A percentile compares a stretch with the other conserved stretches of the same genome.
Evolutionary conservation across 2,113 vertebrate species (phyloP).

Genomic region (Paratilapia polleni): DNA sequence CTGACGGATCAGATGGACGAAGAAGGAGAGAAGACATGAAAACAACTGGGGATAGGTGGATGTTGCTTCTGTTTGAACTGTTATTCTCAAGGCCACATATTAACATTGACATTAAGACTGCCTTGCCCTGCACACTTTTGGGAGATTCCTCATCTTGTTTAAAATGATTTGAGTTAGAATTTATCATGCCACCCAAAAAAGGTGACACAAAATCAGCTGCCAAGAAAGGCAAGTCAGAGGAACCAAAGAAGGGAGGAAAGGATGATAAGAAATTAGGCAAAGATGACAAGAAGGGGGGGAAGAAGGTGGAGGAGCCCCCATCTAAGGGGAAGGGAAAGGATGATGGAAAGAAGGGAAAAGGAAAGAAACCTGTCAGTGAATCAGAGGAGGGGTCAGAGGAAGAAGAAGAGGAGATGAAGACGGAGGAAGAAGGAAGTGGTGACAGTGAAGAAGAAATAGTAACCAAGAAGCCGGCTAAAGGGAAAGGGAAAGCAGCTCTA

Average conservation of each 20-base stretch:
- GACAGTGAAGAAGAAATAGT: conserved; percentile 76
- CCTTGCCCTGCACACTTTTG: conserved; percentile 6
- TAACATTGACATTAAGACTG: conserved; percentile 11
- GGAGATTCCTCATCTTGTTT: conserved; percentile 20
- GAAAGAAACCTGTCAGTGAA: conserved; percentile 84
- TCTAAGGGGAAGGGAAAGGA: conserved; percentile 83
- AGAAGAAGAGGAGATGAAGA: conserved; percentile 79
- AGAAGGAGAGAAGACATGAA: conserved; percentile 31
- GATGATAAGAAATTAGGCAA: conserved; percentile 78
- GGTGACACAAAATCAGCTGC: conserved; percentile 73
- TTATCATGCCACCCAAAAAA: conserved; percentile 86
- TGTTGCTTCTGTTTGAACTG: conserved; percentile 24
- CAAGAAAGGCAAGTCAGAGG: conserved; percentile 78
- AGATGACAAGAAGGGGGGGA: conserved; percentile 79
- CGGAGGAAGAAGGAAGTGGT: conserved; percentile 71
- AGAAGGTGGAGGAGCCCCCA: conserved; percentile 73
- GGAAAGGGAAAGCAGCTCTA: conserved; percentile 75
- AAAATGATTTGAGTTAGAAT: conserved; percentile 66
- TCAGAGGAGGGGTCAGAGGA: conserved; percentile 87
- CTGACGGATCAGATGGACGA: conserved; percentile 17
- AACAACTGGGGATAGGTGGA: conserved; percentile 1
- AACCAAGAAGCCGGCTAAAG: conserved; percentile 75
- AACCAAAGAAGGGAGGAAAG: conserved; percentile 71
- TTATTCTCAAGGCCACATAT: conserved; percentile 14
- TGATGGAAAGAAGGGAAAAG: conserved; percentile 83